These are phyloP conservation scores for Priocnemis perturbator DNA, from an alignment of 2,888 invertebrate genomes.

Conservation along the genomic window DNA sequence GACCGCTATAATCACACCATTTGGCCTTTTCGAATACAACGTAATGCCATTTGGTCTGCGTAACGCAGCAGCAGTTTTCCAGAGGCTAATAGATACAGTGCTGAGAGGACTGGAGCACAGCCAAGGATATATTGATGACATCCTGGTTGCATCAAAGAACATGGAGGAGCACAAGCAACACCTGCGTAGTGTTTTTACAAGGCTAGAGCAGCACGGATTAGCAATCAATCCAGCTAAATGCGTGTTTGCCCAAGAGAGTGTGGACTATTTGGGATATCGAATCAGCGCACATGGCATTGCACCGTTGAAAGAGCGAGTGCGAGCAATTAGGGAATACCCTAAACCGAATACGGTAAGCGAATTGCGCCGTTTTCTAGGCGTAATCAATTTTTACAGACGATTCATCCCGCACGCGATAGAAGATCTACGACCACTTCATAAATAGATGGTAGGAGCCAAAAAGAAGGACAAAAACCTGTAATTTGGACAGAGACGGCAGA, in stretches of 20 bases:
- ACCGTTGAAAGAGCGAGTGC: conserved; percentile 36
- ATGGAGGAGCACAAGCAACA: conserved; percentile 31
- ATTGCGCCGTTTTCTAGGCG: conserved; percentile 45
- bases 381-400: conserved; percentile 48
- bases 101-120: neutral
- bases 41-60: conserved; percentile 18
- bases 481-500: neutral
- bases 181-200: conserved; percentile 36
- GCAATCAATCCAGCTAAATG: conserved; percentile 53
- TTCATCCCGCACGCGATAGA: conserved; percentile 37
- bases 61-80: conserved; percentile 16
- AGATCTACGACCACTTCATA: conserved; percentile 25
- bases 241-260: conserved; percentile 18
- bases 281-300: conserved; percentile 24
- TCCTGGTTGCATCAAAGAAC: conserved; percentile 17
- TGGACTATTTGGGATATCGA: conserved; percentile 32
- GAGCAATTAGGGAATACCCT: conserved; percentile 34
- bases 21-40: conserved; percentile 17
- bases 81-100: conserved; percentile 10
- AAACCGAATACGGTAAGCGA: conserved; percentile 26
- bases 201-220: conserved; percentile 42
- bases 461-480: conserved; percentile 9
- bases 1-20: conserved; percentile 17
- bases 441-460: conserved; percentile 7
- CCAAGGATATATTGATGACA: conserved; percentile 12